A percentile compares a stretch with the other conserved stretches of the same genome.
These are phyloP conservation scores for Heliocidaris erythrogramma DNA, from an alignment of 35 echinoderm and acorn worm species.

Conservation along the genomic window DNA sequence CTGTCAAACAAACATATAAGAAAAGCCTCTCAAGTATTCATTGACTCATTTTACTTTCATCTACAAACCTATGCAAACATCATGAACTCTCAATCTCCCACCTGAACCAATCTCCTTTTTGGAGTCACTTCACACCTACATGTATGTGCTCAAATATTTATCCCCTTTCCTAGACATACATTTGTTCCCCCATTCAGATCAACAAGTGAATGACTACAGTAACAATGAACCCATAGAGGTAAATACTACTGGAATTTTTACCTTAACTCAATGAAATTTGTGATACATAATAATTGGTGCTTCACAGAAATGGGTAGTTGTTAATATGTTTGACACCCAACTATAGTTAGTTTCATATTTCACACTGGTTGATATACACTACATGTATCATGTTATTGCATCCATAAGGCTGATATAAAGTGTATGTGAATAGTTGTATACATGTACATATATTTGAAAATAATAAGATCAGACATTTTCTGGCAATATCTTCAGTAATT, in stretches of 20 bases:
- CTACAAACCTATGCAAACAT: not conserved
- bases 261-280: not conserved
- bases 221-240: not conserved
- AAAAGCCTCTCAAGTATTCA: not conserved
- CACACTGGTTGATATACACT: too few relatives aligned
- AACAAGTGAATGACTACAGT: not conserved
- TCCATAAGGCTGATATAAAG: too few relatives aligned
- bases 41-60: not conserved
- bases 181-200: not conserved
- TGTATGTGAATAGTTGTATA: too few relatives aligned
- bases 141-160: constrained; percentile 13
- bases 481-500: too few relatives aligned
- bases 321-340: too few relatives aligned
- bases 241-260: not conserved
- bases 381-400: too few relatives aligned
- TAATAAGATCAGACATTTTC: too few relatives aligned
- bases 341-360: too few relatives aligned
- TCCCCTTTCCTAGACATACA: constrained; percentile 1
- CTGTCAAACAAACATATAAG: not conserved
- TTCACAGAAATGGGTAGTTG: too few relatives aligned
- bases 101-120: not conserved
- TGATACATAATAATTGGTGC: too few relatives aligned
- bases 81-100: not conserved
- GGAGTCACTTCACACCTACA: not conserved
- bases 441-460: too few relatives aligned